Percentiles rank a stretch among this genome's conserved stretches.
Evolutionary conservation across 2,113 vertebrate species (phyloP).

Genomic region (Petrocephalus microphthalmus): DNA sequence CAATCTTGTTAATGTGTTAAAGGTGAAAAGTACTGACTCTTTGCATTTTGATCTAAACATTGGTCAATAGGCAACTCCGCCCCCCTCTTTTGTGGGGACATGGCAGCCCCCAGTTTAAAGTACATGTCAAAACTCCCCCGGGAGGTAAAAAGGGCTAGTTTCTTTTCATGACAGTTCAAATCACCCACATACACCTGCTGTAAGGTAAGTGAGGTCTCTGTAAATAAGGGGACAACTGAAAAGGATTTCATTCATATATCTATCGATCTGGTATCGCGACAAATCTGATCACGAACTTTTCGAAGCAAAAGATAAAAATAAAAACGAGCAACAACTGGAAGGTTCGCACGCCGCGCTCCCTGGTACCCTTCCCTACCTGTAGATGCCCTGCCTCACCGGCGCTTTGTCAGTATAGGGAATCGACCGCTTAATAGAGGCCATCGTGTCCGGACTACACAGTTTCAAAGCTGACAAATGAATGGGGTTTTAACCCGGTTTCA

Average conservation of each 20-base stretch:
- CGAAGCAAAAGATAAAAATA: neutral
- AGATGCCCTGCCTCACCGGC: constrained; percentile 58
- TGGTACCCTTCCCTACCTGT: constrained; percentile 52
- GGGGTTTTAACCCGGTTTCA: neutral
- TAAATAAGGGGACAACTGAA: neutral
- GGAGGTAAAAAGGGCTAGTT: neutral
- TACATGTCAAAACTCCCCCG: neutral
- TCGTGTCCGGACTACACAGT: constrained; percentile 21
- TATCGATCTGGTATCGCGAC: neutral
- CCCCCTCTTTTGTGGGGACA: neutral
- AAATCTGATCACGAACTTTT: neutral
- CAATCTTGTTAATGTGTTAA: neutral
- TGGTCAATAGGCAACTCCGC: neutral
- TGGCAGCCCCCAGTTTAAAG: neutral
- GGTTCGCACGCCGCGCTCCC: neutral
- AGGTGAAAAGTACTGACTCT: neutral
- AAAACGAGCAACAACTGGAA: neutral
- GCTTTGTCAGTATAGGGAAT: constrained; percentile 53
- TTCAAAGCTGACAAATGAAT: neutral
- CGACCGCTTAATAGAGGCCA: constrained; percentile 48
- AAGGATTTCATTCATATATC: neutral
- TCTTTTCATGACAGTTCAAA: neutral
- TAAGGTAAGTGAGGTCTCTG: neutral
- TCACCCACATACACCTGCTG: neutral
- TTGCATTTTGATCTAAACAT: neutral